A percentile compares a stretch with the other conserved stretches of the same genome.
phyloP scores from a whole-genome alignment of 53 echinoderm and acorn worm species.

The Paracentrotus lividus region DNA sequence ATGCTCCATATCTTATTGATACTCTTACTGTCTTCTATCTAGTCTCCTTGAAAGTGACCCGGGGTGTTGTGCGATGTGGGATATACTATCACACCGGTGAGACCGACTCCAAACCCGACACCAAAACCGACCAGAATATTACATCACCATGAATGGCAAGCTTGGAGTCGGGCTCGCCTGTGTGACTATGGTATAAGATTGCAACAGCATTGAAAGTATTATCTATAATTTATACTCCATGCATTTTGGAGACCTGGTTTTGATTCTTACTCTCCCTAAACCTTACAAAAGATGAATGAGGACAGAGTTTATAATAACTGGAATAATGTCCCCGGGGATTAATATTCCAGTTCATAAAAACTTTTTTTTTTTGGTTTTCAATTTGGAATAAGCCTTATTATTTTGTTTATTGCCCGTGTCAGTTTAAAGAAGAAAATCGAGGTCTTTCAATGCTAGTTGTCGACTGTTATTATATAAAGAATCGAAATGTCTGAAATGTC shows the following conservation, averaged over 20 bases:
- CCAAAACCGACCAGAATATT: too few species aligned
- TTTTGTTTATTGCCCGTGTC: background rate
- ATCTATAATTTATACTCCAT: background rate
- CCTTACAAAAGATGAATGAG: background rate
- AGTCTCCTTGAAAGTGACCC: background rate
- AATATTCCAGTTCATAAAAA: background rate
- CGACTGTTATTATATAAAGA: background rate
- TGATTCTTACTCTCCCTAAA: background rate
- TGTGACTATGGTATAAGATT: too few species aligned
- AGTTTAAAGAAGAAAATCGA: background rate
- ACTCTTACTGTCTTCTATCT: background rate
- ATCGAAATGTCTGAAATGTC: background rate
- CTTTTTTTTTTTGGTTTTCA: background rate
- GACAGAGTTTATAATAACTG: background rate
- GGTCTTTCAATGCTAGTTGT: background rate
- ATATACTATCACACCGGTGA: too few species aligned
- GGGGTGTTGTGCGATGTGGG: background rate
- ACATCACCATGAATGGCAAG: too few species aligned
- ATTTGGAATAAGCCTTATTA: background rate
- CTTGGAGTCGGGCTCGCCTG: too few species aligned
- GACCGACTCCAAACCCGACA: too few species aligned
- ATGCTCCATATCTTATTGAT: slow-evolving; percentile 35
- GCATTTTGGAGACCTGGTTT: background rate
- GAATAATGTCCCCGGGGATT: slow-evolving; percentile 2
- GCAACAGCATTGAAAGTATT: background rate